Base-by-base conservation (phyloP, 2,113 vertebrate species). In the Apus apus region DNA sequence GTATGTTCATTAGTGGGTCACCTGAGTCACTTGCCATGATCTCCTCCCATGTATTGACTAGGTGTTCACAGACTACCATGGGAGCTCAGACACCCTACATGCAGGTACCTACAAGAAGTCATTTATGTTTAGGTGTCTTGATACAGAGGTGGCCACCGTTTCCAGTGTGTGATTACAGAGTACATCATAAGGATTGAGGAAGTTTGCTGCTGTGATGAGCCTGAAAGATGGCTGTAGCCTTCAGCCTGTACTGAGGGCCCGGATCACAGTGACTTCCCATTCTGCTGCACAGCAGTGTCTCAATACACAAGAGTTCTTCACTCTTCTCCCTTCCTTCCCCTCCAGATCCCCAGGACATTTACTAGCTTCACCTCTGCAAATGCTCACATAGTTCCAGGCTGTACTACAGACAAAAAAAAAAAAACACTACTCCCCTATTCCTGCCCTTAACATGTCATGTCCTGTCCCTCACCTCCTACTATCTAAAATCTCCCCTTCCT, bases 401-500 rank as follows among this genome's bases (percentile, higher is more conserved):
- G 27, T 73, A 40, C 36, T 62, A 51, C 6, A 76, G 58, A 48
- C 78, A 66, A 67, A 50, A 40, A 85, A 48, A 82, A 66, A 67
- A 50, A 40, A 85, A 62, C 12, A 43, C 19, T 30, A 50, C 5
- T 70, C n/a, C n/a, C 13, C 13, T 70, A 8, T 43, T 88, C 56
- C 72, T 77, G 56, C 15, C n/a, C 43, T 76, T 71, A 34, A 32
- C 3, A 1, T 20, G 7, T 54, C 6, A 0, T 11, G 30, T 53
- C 11, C 36, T 20, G 30, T 74, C 51, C 65, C 40, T 5, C 45
- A 79, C 23, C n/a, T 87, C 21, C 13, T 19, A 45, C 4, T 77
- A 93, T 70, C 83, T 93, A 88, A 91, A 89, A 87, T 80, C 72
- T 94, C 61, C 40, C 30, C n/a, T 86, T 71, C 50, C 76, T 90